phyloP scores from a whole-genome alignment of 2,888 invertebrate species.

The Allolobophora icterica region DNA sequence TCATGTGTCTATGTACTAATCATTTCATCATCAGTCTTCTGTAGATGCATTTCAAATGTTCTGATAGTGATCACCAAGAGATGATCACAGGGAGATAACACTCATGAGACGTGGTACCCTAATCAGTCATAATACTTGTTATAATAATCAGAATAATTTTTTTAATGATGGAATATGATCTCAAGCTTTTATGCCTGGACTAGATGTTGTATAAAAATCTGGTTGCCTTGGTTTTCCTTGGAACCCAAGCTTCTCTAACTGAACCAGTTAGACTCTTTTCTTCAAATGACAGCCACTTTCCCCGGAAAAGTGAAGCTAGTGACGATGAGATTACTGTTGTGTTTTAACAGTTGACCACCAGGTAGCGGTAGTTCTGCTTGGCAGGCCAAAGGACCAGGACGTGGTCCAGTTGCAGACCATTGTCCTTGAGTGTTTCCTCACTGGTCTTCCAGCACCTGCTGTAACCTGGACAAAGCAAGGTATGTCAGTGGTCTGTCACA shows the following conservation, averaged over 20 bases:
- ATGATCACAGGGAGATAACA: too few relatives aligned
- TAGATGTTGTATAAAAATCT: background rate
- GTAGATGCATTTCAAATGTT: too few relatives aligned
- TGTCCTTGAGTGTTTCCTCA: background rate
- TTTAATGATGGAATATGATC: background rate
- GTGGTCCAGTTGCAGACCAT: background rate
- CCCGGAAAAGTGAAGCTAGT: too few relatives aligned
- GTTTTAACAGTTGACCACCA: background rate
- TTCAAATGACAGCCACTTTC: too few relatives aligned
- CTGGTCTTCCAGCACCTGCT: constrained; percentile 6
- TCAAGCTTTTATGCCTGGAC: background rate
- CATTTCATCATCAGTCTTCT: too few relatives aligned
- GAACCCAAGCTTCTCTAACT: too few relatives aligned
- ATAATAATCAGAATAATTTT: too few relatives aligned
- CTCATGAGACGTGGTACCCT: too few relatives aligned
- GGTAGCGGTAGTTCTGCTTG: background rate
- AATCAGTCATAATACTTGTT: too few relatives aligned
- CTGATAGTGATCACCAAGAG: too few relatives aligned
- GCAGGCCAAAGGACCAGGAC: background rate
- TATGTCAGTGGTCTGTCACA: background rate
- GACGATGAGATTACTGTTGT: background rate
- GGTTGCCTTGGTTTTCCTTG: background rate
- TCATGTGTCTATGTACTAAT: too few relatives aligned
- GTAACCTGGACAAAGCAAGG: background rate
- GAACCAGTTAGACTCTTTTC: too few relatives aligned